Evolutionary conservation across 1,140 invertebrate species (phyloP).

Genomic region (Drosophila tristis): DNA sequence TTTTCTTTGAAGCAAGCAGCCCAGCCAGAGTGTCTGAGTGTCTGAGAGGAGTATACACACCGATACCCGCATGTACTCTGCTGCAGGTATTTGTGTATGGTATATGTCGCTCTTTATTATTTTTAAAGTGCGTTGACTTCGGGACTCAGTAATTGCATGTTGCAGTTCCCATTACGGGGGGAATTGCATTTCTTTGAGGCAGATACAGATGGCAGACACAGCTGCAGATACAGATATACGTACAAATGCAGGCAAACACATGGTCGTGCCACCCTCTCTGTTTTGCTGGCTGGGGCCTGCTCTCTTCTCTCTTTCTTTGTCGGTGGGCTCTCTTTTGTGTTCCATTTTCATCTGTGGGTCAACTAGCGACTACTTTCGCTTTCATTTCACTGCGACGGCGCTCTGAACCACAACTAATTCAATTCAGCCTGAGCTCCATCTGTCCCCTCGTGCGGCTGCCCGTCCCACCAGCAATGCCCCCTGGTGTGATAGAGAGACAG

Average conservation of each 20-base stretch:
- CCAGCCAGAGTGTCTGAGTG: no score
- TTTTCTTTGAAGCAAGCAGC: background rate
- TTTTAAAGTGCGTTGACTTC: conserved; percentile 57
- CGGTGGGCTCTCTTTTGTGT: conserved; percentile 45
- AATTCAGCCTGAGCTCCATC: conserved; percentile 3
- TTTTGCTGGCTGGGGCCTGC: background rate
- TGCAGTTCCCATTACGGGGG: conserved; percentile 17
- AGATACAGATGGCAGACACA: conserved; percentile 9
- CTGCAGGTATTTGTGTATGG: background rate
- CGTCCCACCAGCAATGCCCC: background rate
- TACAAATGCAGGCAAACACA: background rate
- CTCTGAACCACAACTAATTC: conserved; percentile 46
- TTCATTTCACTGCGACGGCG: conserved; percentile 60
- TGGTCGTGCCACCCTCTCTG: conserved; percentile 3
- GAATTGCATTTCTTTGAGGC: conserved; percentile 12
- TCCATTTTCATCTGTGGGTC: conserved; percentile 58
- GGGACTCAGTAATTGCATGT: conserved; percentile 23
- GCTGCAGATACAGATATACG: conserved; percentile 6
- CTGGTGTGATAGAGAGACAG: background rate
- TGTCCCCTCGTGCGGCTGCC: background rate
- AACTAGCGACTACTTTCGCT: conserved; percentile 58
- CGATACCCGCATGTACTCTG: no score
- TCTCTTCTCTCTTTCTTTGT: conserved; percentile 9
- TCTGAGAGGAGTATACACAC: no score
- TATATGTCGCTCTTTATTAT: conserved; percentile 21